Evolutionary conservation across 2,888 invertebrate genomes (phyloP).

Genomic region (Macrophya alboannulata): DNA sequence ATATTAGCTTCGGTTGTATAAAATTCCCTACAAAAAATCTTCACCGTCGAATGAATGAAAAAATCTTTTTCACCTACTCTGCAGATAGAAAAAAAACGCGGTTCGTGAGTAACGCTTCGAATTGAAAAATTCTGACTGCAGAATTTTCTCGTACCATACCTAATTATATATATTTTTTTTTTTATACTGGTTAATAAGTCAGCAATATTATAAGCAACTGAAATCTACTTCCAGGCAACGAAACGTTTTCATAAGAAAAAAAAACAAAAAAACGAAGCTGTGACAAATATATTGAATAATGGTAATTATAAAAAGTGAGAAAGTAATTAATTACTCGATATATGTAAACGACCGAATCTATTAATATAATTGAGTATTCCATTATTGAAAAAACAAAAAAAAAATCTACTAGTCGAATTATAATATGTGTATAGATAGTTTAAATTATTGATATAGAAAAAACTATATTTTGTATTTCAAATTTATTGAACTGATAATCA

Average conservation of each 20-base stretch:
- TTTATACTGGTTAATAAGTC: background rate
- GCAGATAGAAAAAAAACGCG: background rate
- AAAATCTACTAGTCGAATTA: slow-evolving; percentile 44
- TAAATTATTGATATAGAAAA: slow-evolving; percentile 36
- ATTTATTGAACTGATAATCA: background rate
- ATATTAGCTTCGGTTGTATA: background rate
- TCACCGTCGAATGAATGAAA: background rate
- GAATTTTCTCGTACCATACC: background rate
- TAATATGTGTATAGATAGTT: slow-evolving; percentile 26
- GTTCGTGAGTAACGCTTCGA: background rate
- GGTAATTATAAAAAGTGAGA: background rate
- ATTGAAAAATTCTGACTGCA: background rate
- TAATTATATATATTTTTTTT: background rate
- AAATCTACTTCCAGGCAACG: background rate
- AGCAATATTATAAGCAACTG: background rate
- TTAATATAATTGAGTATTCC: background rate
- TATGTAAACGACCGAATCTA: background rate
- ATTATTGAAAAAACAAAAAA: background rate
- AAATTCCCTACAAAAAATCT: background rate
- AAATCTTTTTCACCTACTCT: background rate
- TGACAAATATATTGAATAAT: slow-evolving; percentile 16
- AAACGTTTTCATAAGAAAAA: background rate
- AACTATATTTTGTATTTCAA: slow-evolving; percentile 38
- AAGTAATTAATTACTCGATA: background rate
- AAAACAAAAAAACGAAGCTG: background rate